A percentile compares a stretch with the other conserved stretches of the same genome.
Evolutionary conservation across 2,888 invertebrate genomes (phyloP).

Genomic region (Athetis lepigone): DNA sequence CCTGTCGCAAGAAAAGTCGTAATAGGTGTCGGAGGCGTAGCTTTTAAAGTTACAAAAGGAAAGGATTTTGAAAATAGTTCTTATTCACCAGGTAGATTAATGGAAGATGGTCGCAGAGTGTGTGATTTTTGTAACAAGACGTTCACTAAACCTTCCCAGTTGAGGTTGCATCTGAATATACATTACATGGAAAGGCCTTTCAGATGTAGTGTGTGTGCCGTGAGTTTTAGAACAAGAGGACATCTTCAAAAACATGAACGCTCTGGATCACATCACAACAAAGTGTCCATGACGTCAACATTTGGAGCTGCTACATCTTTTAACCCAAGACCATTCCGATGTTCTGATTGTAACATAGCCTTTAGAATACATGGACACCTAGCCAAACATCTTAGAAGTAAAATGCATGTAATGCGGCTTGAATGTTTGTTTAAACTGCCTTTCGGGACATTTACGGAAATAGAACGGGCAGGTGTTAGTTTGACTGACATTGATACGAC

Average conservation of each 20-base stretch:
- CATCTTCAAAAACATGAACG: constrained; percentile 98
- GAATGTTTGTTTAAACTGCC: constrained; percentile 98
- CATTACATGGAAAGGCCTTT: constrained; percentile 98
- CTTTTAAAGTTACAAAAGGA: constrained; percentile 90
- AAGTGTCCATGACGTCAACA: constrained; percentile 96
- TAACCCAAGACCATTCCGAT: constrained; percentile 98
- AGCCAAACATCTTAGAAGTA: constrained; percentile 98
- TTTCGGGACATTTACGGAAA: constrained; percentile 98
- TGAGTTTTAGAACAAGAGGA: constrained; percentile 97
- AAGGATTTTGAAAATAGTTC: constrained; percentile 86
- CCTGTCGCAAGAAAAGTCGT: constrained; percentile 91
- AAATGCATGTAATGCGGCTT: constrained; percentile 98
- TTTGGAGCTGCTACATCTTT: constrained; percentile 96
- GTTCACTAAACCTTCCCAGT: constrained; percentile 97
- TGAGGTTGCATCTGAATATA: constrained; percentile 97
- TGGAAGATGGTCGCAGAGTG: constrained; percentile 94
- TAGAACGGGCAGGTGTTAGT: constrained; percentile 97
- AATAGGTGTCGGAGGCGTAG: constrained; percentile 92
- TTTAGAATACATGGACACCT: constrained; percentile 99
- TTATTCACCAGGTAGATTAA: constrained; percentile 89
- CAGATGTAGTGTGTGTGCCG: constrained; percentile 97
- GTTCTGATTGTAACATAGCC: constrained; percentile 98
- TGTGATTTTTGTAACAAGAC: constrained; percentile 97
- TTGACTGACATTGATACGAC: constrained; percentile 98
- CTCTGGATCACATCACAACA: constrained; percentile 97